Base-by-base conservation (phyloP, 2,888 invertebrate genomes). In the Labia minor region DNA sequence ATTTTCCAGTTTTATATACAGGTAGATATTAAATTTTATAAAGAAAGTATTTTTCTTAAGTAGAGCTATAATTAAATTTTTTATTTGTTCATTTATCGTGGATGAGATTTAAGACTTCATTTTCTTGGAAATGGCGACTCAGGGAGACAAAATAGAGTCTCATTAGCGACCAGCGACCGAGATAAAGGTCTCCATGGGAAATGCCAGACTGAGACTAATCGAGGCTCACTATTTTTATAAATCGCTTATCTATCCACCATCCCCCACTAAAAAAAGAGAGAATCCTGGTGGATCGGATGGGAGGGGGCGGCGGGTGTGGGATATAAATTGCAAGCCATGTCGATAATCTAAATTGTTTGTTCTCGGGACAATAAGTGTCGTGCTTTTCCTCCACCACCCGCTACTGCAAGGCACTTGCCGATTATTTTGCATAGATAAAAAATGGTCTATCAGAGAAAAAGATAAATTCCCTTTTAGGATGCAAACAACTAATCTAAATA, bases 111-210 rank as follows among this genome's bases (percentile, higher is more conserved):
- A 49, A 49, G 49, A 49, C 49, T n/a, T 49, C 49, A 49, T 49
- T 49, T 49, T 49, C 49, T 49, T 49, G 49, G 49, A 49, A 49
- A 49, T 49, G n/a, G 49, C 49, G 49, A 49, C 49, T 16, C 49
- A 4, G 14, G 49, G 49, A 49, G 49, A 49, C 49, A 49, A 49
- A 49, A 49, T 49, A 49, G 49, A 49, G 49, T 49, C 49, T 49
- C 49, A 49, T 49, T 49, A 49, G 49, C 49, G 49, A 49, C 49
- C 49, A 49, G 49, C 49, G 14, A 49, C 2, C n/a, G 49, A 49
- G 49, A 49, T 49, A 49, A 49, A 49, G 49, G 49, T 49, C 49
- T 49, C 49, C 49, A 49, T 49, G 49, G 49, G 49, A 49, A 49
- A 49, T 49, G 49, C 49, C 49, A 49, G 49, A 2, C 49, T 16